A percentile compares a stretch with the other conserved stretches of the same genome.
Evolutionary conservation across 2,113 vertebrate genomes (phyloP).

Genomic region (Mesocricetus auratus): DNA sequence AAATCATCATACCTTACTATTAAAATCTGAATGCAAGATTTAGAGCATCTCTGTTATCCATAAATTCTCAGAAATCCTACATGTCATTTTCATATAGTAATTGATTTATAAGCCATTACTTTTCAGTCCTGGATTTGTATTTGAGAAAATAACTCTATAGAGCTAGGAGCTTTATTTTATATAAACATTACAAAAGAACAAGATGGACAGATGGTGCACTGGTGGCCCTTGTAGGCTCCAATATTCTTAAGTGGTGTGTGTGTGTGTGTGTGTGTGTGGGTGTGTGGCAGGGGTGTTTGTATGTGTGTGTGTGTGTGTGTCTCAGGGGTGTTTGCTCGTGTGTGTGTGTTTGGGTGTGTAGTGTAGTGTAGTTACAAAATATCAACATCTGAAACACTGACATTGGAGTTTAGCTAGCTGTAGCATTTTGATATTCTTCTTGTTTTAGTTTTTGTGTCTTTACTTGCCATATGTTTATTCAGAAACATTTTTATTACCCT

Average conservation of each 20-base stretch:
- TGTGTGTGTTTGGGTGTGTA: not conserved
- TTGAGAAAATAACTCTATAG: constrained; percentile 12
- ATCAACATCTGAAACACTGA: not conserved
- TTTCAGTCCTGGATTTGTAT: not conserved
- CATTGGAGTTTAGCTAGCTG: too few species aligned
- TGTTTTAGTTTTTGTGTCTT: not conserved
- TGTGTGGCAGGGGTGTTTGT: not conserved
- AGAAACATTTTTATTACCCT: not conserved
- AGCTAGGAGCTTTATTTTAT: constrained; percentile 27
- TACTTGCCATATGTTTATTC: not conserved
- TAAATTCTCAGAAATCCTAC: not conserved
- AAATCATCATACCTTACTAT: not conserved
- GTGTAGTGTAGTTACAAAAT: not conserved
- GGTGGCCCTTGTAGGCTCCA: not conserved
- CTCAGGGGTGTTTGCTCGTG: not conserved
- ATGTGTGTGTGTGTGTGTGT: not conserved
- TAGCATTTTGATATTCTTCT: not conserved
- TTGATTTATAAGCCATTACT: not conserved
- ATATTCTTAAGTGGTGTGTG: not conserved
- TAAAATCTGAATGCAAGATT: constrained; percentile 27
- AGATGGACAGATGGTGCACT: not conserved
- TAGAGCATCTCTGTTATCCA: not conserved
- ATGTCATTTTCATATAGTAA: not conserved
- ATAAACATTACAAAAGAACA: not conserved
- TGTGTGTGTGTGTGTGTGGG: too few species aligned